These are phyloP conservation scores for Labia minor DNA, from an alignment of 2,888 invertebrate species.

Conservation along the genomic window DNA sequence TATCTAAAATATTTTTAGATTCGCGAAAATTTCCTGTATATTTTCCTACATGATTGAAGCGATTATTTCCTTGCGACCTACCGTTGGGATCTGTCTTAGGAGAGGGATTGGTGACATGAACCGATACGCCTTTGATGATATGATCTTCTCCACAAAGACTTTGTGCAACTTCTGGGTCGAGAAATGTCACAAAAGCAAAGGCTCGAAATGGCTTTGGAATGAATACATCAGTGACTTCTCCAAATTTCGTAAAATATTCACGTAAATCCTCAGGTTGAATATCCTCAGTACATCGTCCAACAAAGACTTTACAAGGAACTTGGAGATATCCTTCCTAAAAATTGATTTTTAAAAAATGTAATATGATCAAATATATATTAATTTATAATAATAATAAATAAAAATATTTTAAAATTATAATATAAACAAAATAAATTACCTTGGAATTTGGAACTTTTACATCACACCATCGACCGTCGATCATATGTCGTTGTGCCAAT, in stretches of 20 bases:
- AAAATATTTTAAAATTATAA: neutral
- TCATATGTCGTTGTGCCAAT: slow-evolving; percentile 52
- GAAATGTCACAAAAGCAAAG: slow-evolving; percentile 73
- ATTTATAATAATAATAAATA: neutral
- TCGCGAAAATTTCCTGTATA: slow-evolving; percentile 33
- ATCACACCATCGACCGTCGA: slow-evolving; percentile 62
- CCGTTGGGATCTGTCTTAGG: slow-evolving; percentile 24
- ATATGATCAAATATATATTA: too few relatives aligned
- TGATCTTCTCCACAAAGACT: slow-evolving; percentile 71
- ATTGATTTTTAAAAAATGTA: neutral
- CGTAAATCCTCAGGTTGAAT: slow-evolving; percentile 66
- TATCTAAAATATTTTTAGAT: slow-evolving; percentile 17
- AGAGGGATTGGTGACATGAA: slow-evolving; percentile 13
- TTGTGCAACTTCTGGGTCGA: slow-evolving; percentile 68
- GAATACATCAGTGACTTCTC: slow-evolving; percentile 78
- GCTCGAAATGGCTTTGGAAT: slow-evolving; percentile 77
- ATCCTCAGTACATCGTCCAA: slow-evolving; percentile 72
- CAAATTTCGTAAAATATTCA: slow-evolving; percentile 65
- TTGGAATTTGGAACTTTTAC: slow-evolving; percentile 59
- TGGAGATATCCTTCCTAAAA: slow-evolving; percentile 33
- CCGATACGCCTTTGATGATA: slow-evolving; percentile 52
- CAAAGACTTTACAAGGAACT: slow-evolving; percentile 58
- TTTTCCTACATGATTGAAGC: slow-evolving; percentile 42
- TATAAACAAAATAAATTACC: slow-evolving; percentile 30
- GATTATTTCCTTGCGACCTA: slow-evolving; percentile 33